Evolutionary conservation across 2,888 invertebrate genomes (phyloP).

Genomic region (Caenorhabditis sp.): DNA sequence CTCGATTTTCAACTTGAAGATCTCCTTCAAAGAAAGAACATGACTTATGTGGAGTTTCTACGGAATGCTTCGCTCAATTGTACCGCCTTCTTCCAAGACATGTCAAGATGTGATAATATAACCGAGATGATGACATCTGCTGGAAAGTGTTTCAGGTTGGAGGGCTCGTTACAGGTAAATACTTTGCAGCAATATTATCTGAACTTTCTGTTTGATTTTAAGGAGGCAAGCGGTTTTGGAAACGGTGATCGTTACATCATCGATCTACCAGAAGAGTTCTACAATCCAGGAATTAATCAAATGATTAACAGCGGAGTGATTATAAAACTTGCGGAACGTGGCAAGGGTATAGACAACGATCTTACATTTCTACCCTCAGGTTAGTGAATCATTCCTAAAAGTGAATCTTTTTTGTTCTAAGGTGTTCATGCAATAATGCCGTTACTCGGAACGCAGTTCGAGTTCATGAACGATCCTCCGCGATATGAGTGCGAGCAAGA

Average conservation of each 20-base stretch:
- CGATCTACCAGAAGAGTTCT: constrained; percentile 69
- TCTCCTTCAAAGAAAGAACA: constrained; percentile 62
- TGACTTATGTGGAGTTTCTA: constrained; percentile 68
- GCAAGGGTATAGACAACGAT: constrained; percentile 70
- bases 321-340: constrained; percentile 72
- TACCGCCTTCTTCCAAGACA: constrained; percentile 67
- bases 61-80: constrained; percentile 64
- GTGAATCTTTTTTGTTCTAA: constrained; percentile 14
- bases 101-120: constrained; percentile 61
- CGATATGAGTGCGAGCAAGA: constrained; percentile 68
- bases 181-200: not conserved
- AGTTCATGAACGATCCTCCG: constrained; percentile 77
- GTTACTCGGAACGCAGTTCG: constrained; percentile 73
- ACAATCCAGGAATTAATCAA: constrained; percentile 70
- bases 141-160: constrained; percentile 74
- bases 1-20: constrained; percentile 60
- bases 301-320: constrained; percentile 75
- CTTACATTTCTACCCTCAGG: constrained; percentile 70
- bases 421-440: constrained; percentile 77
- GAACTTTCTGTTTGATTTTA: constrained; percentile 1
- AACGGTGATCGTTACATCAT: constrained; percentile 69
- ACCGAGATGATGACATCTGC: constrained; percentile 71
- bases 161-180: constrained; percentile 65
- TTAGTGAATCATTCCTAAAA: constrained; percentile 14
- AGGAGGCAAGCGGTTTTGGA: constrained; percentile 71